Conservation (phyloP, 2,797 vertebrate genomes). For the Arvicola amphibius region DNA sequence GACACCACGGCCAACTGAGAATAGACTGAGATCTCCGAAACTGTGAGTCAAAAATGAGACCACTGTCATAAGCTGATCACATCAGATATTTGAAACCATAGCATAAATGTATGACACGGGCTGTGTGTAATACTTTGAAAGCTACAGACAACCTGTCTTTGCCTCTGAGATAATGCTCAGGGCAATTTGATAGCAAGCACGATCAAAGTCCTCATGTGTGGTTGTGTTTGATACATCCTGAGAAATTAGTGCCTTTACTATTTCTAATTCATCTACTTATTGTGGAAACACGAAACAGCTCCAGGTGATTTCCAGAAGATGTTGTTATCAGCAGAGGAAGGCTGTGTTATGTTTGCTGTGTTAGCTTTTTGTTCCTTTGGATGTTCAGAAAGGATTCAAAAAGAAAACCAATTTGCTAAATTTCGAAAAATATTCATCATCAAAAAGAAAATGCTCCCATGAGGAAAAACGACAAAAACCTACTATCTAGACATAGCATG, state of each 20-base stretch:
- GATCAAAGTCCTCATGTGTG: background rate
- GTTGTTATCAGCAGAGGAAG: background rate
- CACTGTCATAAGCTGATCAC: background rate
- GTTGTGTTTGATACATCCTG: background rate
- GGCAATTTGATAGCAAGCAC: background rate
- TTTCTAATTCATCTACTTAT: conserved; percentile 10
- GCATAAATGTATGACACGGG: background rate
- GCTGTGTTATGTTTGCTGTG: background rate
- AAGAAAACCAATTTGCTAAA: background rate
- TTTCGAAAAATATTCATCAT: conserved; percentile 21
- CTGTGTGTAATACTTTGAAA: background rate
- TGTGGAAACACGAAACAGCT: background rate
- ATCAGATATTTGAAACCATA: background rate
- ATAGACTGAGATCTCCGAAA: background rate
- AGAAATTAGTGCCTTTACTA: background rate
- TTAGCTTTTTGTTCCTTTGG: background rate
- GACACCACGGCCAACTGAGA: background rate
- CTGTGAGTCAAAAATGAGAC: background rate
- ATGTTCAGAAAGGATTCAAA: background rate
- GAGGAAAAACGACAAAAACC: conserved; percentile 50
- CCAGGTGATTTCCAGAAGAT: background rate
- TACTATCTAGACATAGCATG: background rate
- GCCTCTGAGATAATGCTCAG: background rate
- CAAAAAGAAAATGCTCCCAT: conserved; percentile 48
- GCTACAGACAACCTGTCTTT: background rate